A percentile compares a stretch with the other conserved stretches of the same genome.
phyloP scores from a whole-genome alignment of 2,888 invertebrate genomes.

The Keiferia lycopersicella region DNA sequence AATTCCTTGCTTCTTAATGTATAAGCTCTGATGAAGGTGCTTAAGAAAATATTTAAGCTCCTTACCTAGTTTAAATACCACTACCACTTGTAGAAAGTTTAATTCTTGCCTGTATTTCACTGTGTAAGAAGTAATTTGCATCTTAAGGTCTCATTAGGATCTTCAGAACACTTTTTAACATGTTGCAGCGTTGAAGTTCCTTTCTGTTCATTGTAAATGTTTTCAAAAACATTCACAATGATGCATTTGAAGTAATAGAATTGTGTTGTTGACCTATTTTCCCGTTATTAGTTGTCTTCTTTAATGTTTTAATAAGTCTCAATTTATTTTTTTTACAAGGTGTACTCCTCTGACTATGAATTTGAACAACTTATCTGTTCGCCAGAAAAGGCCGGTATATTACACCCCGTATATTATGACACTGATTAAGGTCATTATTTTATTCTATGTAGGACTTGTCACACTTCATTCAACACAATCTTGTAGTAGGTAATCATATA shows the following conservation, averaged over 20 bases:
- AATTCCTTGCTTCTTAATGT: neutral
- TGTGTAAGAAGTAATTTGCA: slow-evolving; percentile 4
- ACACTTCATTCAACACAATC: too few species aligned
- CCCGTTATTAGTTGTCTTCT: too few species aligned
- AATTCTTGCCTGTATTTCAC: slow-evolving; percentile 5
- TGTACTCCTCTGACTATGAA: too few species aligned
- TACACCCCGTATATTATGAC: too few species aligned
- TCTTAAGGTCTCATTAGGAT: neutral
- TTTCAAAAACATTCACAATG: neutral
- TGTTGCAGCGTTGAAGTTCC: neutral
- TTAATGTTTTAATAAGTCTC: too few species aligned
- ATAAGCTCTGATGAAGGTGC: neutral
- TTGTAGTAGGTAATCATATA: neutral
- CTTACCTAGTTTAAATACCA: slow-evolving; percentile 8
- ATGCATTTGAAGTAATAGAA: too few species aligned
- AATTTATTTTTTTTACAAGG: too few species aligned
- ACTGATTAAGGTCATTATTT: too few species aligned
- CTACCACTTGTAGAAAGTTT: slow-evolving; percentile 8
- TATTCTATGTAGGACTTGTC: too few species aligned
- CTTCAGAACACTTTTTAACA: neutral
- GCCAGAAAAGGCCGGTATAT: too few species aligned
- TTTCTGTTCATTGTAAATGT: neutral
- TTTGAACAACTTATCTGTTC: too few species aligned
- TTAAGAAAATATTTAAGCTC: neutral
- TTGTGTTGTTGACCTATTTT: too few species aligned